Base-by-base conservation (phyloP, 2,113 vertebrate species). In the Pundamilia nyererei region DNA sequence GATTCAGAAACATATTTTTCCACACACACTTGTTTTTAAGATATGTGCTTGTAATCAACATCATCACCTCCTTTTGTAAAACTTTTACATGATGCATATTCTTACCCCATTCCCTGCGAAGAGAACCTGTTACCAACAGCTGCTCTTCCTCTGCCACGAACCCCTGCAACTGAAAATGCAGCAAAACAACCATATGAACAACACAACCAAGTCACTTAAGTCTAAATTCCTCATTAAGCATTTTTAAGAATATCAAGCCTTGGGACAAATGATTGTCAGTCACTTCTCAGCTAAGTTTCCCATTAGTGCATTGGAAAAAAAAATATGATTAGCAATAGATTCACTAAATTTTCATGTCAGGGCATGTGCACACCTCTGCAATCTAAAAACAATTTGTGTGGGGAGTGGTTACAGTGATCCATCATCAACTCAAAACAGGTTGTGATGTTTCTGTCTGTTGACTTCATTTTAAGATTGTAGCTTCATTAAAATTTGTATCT, bases 21-120 rank as follows among this genome's bases (percentile, higher is more conserved):
- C 15, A 87, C 89, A 93, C 9, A 93, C 9, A 75, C 47, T 88
- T 79, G 40, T 60, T 80, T 81, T 90, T 90, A 51, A 93, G 90
- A 89, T 88, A 92, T 90, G 86, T 92, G 86, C 90, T 94, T 93
- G 89, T 79, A 88, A 84, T 83, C 15, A 91, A 21, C 85, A 95
- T 91, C 92, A 91, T 35, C 6, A 92, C 13, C 89, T 90, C 86
- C 54, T 38, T 40, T 53, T 5, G 60, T 62, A 86, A 29, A 9
- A 81, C 42, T 26, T n/a, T 82, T 9, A 75, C 12, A 10, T 45
- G 9, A n/a, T 17, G 77, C 8, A 75, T 26, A 29, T 55, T 51
- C 97, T 97, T 97, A 99, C 98, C 98, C 98, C 96, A 99, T 98
- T 96, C 97, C 97, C 95, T 98, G 98, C 82, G 96, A 93, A 94